Percentiles rank a stretch among this genome's conserved stretches.
Conservation (phyloP, 2,113 vertebrate species). For the Panurus biarmicus region DNA sequence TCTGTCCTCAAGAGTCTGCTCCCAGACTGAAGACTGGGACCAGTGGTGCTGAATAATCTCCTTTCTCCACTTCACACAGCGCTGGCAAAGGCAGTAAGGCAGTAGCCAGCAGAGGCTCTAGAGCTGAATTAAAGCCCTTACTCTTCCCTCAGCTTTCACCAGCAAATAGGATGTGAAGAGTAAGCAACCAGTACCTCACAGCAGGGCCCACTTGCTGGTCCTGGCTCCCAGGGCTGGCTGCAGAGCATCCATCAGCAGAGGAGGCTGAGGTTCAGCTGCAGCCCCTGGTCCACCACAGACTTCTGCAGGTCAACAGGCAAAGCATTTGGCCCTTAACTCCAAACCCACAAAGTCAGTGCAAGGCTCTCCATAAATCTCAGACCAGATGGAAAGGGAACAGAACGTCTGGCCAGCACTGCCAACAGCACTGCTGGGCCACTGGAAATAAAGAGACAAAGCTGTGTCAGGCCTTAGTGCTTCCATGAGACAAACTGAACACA, state of each 20-base stretch:
- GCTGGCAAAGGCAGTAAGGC: not conserved
- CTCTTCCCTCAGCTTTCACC: not conserved
- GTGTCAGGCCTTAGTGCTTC: not conserved
- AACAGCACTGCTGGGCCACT: not conserved
- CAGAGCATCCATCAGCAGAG: not conserved
- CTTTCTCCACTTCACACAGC: not conserved
- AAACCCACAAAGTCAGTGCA: not conserved
- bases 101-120: not conserved
- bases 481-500: not conserved
- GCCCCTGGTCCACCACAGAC: not conserved
- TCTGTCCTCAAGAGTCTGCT: not conserved
- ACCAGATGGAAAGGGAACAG: not conserved
- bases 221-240: not conserved
- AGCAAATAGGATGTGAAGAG: not conserved
- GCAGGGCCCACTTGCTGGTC: not conserved
- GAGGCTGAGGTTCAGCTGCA: not conserved
- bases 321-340: not conserved
- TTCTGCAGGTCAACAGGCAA: not conserved
- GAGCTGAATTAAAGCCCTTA: not conserved
- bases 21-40: not conserved
- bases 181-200: not conserved
- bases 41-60: not conserved
- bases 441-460: not conserved
- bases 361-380: not conserved
- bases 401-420: fast-evolving